Base-by-base conservation (phyloP, 2,797 vertebrate genomes). In the Sebastes diaconus region DNA sequence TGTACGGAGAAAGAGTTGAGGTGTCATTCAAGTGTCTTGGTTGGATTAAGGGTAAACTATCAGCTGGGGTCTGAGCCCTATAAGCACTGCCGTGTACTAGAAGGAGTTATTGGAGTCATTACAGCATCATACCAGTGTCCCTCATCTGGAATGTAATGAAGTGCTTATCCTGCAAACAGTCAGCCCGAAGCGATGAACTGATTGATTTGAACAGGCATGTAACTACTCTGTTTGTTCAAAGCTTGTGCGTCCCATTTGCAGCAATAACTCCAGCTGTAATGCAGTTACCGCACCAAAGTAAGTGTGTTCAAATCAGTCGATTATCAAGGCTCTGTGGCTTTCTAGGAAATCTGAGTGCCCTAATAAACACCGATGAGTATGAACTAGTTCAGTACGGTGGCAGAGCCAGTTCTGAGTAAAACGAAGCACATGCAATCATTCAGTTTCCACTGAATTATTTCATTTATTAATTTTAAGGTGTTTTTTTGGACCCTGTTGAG, bases 231-330 rank as follows among this genome's bases (percentile, higher is more conserved):
- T 68, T 74, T 76, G 52, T 55, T 85, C 8, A 75, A 73, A 70
- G 70, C 64, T 29, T 64, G 36, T 13, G 12, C 42, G 72, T 50
- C 22, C 63, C 18, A 25, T 69, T 61, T 52, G 25, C 42, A 55
- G 52, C 61, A 84, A 64, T 70, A 69, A 61, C 54, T 75, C 13
- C 34, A 71, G 66, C 52, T 84, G 22, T 65, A 70, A 84, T 82
- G 30, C 36, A 80, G 65, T 77, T 70, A 77, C n/a, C 2, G 36
- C 25, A 73, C 14, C 52, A 72, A 24, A 72, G 32, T 52, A 85
- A 14, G 18, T 6, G 9, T 27, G 27, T 69, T 36, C 6, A 54
- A 61, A 54, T 6, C 11, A 63, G 7, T 13, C 68, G 11, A 22
- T 8, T 29, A 18, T 54, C 24, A 27, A 30, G 24, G 59, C 32